Percentiles rank a stretch among this genome's conserved stretches.
These are phyloP conservation scores for Mythimna vitellina DNA, from an alignment of 2,888 invertebrate species.

Conservation along the genomic window DNA sequence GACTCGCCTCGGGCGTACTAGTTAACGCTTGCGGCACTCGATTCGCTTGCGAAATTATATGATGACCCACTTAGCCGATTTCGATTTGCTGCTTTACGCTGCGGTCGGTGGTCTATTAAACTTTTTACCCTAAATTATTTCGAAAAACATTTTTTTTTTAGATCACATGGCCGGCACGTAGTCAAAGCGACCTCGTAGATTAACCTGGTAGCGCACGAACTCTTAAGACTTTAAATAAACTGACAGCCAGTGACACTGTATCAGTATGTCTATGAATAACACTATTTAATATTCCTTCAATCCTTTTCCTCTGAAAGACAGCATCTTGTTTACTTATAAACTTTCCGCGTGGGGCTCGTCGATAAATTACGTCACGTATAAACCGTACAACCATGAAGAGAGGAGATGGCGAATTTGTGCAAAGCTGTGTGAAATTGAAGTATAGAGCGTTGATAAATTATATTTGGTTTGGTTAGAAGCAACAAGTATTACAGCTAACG, in stretches of 20 bases:
- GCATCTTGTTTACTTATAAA: slow-evolving; percentile 37
- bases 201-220: slow-evolving; percentile 58
- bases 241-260: slow-evolving; percentile 66
- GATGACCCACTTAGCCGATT: slow-evolving; percentile 89
- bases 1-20: slow-evolving; percentile 86
- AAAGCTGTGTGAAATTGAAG: slow-evolving; percentile 49
- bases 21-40: slow-evolving; percentile 89
- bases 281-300: slow-evolving; percentile 53
- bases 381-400: slow-evolving; percentile 47
- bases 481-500: slow-evolving; percentile 62
- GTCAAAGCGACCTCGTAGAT: slow-evolving; percentile 70
- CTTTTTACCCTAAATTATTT: slow-evolving; percentile 81
- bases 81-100: slow-evolving; percentile 84
- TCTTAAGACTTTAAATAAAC: slow-evolving; percentile 64
- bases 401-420: slow-evolving; percentile 44
- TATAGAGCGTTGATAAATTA: slow-evolving; percentile 48
- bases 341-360: slow-evolving; percentile 35
- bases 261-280: slow-evolving; percentile 56
- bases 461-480: slow-evolving; percentile 38
- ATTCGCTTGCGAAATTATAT: slow-evolving; percentile 90
- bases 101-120: slow-evolving; percentile 77
- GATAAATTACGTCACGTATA: slow-evolving; percentile 48
- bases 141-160: slow-evolving; percentile 71
- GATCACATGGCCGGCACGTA: slow-evolving; percentile 66
- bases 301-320: slow-evolving; percentile 50